Evolutionary conservation across 2,113 vertebrate genomes (phyloP).

Genomic region (Oxyura jamaicensis): DNA sequence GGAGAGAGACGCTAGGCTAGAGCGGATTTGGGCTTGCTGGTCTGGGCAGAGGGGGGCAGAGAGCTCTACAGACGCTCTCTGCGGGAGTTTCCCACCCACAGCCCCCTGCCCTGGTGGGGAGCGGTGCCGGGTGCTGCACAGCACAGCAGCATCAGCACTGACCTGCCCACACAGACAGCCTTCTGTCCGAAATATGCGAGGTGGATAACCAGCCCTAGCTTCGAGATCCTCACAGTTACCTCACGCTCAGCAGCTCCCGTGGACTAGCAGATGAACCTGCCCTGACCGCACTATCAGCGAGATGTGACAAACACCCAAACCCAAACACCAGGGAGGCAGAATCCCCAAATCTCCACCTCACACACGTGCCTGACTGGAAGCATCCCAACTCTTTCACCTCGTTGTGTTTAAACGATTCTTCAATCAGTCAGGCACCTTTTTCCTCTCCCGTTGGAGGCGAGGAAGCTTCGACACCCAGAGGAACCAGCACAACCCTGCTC

Average conservation of each 20-base stretch:
- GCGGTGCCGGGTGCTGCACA: not conserved
- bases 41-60: not conserved
- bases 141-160: not conserved
- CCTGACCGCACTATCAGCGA: not conserved
- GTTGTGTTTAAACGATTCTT: not conserved
- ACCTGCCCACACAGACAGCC: not conserved
- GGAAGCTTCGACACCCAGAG: not conserved
- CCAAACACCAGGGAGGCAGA: not conserved
- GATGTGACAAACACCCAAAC: not conserved
- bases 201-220: not conserved
- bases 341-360: not conserved
- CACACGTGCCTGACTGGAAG: not conserved
- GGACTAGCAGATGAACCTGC: not conserved
- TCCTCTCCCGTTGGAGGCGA: fast-evolving
- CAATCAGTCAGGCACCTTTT: fast-evolving
- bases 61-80: not conserved
- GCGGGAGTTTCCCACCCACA: not conserved
- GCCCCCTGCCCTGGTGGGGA: not conserved
- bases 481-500: not conserved
- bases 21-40: conserved; percentile 12
- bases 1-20: conserved; percentile 45
- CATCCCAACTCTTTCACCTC: not conserved
- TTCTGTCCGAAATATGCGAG: not conserved
- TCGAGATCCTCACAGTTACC: not conserved
- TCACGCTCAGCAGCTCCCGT: not conserved